Evolutionary conservation across 1,140 invertebrate species (phyloP).

Genomic region (Epicauta chinensis): DNA sequence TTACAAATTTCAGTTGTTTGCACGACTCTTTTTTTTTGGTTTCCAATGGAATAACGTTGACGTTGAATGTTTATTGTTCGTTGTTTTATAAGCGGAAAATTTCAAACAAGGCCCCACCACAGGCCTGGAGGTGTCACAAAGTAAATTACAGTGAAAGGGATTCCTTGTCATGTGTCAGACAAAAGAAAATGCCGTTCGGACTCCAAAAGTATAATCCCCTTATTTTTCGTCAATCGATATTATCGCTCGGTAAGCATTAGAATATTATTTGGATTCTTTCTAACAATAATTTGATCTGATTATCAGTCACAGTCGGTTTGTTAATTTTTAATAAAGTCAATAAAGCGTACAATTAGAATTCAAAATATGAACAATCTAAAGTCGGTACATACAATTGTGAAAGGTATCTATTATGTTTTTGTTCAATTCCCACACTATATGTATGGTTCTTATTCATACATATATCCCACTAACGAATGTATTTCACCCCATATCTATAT

Average conservation of each 20-base stretch:
- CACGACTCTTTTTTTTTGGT: no score
- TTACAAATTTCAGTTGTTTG: slow-evolving; percentile 6
- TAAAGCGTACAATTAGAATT: no score
- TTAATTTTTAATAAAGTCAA: no score
- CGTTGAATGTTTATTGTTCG: slow-evolving; percentile 11
- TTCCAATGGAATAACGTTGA: slow-evolving; percentile 1
- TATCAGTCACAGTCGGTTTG: no score
- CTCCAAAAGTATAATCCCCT: slow-evolving; percentile 19
- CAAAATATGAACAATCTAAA: no score
- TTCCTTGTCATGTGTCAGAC: slow-evolving; percentile 32
- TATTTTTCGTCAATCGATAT: slow-evolving; percentile 22
- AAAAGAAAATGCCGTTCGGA: slow-evolving; percentile 13
- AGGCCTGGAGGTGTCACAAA: slow-evolving; percentile 22
- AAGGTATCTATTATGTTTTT: slow-evolving; percentile 21
- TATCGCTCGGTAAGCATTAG: slow-evolving; percentile 9
- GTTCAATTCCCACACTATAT: background rate
- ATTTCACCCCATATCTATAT: slow-evolving; percentile 17
- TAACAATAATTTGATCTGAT: no score
- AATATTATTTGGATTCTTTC: slow-evolving; percentile 2
- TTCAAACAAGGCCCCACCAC: slow-evolving; percentile 9
- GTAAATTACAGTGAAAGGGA: slow-evolving; percentile 33
- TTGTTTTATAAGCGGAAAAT: background rate
- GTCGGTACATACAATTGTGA: slow-evolving; percentile 4
- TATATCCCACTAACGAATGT: slow-evolving; percentile 14
- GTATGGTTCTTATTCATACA: slow-evolving; percentile 19